Conservation (phyloP, 2,797 vertebrate genomes). For the Nannoperca obscura region DNA sequence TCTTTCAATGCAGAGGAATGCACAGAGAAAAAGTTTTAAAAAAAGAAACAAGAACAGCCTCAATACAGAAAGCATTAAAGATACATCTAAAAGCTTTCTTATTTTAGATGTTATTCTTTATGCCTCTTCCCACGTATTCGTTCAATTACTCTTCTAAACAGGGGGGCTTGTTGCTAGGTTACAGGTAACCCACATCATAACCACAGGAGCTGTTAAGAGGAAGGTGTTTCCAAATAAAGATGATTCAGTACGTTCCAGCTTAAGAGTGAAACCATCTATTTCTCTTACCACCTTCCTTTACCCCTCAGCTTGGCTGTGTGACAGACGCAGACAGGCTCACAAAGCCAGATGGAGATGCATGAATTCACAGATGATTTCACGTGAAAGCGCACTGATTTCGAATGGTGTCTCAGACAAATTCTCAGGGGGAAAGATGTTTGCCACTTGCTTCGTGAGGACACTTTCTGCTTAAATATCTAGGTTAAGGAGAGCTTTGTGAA, state of each 20-base stretch:
- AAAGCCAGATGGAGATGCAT: slow-evolving; percentile 72
- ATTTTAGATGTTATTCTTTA: slow-evolving; percentile 52
- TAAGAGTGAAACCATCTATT: slow-evolving; percentile 34
- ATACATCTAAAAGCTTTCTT: slow-evolving; percentile 44
- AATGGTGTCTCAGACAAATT: slow-evolving; percentile 44
- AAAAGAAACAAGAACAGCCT: background rate
- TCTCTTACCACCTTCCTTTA: slow-evolving; percentile 48
- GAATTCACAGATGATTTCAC: slow-evolving; percentile 65
- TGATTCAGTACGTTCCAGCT: slow-evolving; percentile 53
- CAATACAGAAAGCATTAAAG: slow-evolving; percentile 16
- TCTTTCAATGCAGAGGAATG: slow-evolving; percentile 44
- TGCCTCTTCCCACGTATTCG: slow-evolving; percentile 49
- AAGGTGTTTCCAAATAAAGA: slow-evolving; percentile 69
- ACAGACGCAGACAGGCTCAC: slow-evolving; percentile 58
- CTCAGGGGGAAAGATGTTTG: slow-evolving; percentile 18
- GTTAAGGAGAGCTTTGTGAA: slow-evolving; percentile 31
- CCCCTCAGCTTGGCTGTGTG: slow-evolving; percentile 39
- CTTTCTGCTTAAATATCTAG: slow-evolving; percentile 39
- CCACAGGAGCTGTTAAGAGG: slow-evolving; percentile 41
- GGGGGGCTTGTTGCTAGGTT: slow-evolving; percentile 72
- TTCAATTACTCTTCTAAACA: slow-evolving; percentile 65
- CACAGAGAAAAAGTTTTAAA: background rate
- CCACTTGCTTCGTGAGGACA: slow-evolving; percentile 16
- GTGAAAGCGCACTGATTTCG: slow-evolving; percentile 61
- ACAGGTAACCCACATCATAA: slow-evolving; percentile 66